Base-by-base conservation (phyloP, 2,797 vertebrate species). In the Argentina silus region DNA sequence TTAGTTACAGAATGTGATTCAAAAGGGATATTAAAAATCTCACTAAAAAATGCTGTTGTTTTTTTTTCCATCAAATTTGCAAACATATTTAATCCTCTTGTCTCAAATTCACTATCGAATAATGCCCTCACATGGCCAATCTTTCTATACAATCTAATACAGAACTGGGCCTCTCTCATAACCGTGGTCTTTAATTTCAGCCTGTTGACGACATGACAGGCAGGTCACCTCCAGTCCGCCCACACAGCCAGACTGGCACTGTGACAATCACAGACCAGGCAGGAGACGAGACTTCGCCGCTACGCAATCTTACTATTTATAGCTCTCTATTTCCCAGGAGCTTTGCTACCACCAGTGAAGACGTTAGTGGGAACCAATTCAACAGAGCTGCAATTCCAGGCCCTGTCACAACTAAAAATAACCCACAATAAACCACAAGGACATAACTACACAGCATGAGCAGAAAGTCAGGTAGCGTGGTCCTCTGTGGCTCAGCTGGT, bases 221-320 rank as follows among this genome's bases (percentile, higher is more conserved):
- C 21, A 27, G 5, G 23, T 51, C 59, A 19, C n/a, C 60, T 1
- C 47, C 14, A 3, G 19, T 9, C 50, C 10, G 43, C 44, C 19
- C 50, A 53, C 47, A 53, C 17, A 21, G 43, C 12, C n/a, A 17
- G 51, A 23, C 14, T 12, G 27, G 6, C 14, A 36, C 60, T 64
- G 55, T 63, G 73, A 64, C 73, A 69, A 12, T 55, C 42, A 74
- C 7, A 73, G 45, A 42, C 47, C 4, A 44, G 36, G 17, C 42
- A 73, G 27, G 44, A 69, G 42, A 66, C 12, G 21, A 47, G 50
- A 51, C 59, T 51, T 36, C 19, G 4, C 19, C 17, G 51, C 68
- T 42, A 67, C 17, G 14, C 43, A 63, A 63, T 42, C 17, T 57
- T 75, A 3, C 45, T 69, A 76, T 77, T 73, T 80, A 79, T 72